Evolutionary conservation across 2,888 invertebrate species (phyloP).

Genomic region (Boloria selene): DNA sequence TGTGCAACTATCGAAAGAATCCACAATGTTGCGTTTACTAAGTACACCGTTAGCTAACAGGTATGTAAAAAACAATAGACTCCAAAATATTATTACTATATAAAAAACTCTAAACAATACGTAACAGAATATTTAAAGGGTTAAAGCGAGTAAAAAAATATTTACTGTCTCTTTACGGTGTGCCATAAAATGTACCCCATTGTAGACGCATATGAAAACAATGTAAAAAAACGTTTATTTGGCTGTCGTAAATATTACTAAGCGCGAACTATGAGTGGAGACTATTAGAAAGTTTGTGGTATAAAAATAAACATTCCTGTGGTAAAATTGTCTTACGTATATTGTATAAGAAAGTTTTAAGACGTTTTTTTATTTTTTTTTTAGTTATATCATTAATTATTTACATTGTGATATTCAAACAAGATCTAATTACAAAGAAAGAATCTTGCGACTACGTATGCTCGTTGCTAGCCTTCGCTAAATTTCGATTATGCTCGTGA

Average conservation of each 20-base stretch:
- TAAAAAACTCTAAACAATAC: slow-evolving; percentile 23
- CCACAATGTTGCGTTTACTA: neutral
- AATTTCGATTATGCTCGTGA: slow-evolving; percentile 55
- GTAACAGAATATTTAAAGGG: slow-evolving; percentile 25
- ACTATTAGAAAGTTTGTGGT: slow-evolving; percentile 9
- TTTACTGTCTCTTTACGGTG: neutral
- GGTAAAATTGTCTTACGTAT: neutral
- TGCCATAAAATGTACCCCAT: slow-evolving; percentile 8
- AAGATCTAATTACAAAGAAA: neutral
- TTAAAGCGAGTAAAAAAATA: slow-evolving; percentile 12
- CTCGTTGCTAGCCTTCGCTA: slow-evolving; percentile 53
- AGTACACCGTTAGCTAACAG: neutral
- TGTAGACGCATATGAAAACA: slow-evolving; percentile 7
- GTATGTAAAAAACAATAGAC: neutral
- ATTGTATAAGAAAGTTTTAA: neutral
- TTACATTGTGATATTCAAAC: too few species aligned
- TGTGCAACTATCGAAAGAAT: neutral
- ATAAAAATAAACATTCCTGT: neutral
- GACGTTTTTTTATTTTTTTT: too few species aligned
- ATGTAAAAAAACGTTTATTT: slow-evolving; percentile 20
- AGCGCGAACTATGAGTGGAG: slow-evolving; percentile 1
- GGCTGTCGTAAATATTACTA: slow-evolving; percentile 3
- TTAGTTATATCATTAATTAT: too few species aligned
- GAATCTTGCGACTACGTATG: slow-evolving; percentile 3
- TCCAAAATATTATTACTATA: slow-evolving; percentile 5